Evolutionary conservation across 2,113 vertebrate species (phyloP), one percentile per base, ranked within the genome.

Genomic region (Xyrauchen texanus): DNA sequence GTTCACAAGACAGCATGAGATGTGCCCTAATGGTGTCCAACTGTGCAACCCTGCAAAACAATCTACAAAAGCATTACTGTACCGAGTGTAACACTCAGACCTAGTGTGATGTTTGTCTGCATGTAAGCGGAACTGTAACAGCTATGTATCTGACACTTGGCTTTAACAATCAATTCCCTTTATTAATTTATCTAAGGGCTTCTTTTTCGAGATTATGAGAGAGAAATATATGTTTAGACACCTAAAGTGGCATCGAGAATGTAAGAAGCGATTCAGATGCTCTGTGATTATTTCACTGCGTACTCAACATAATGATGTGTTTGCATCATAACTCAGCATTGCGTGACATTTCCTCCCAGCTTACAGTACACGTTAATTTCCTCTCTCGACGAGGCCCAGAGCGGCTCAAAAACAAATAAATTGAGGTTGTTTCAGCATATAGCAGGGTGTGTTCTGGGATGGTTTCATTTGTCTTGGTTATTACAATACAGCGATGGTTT

Each of bases 261-360:
- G 44, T 49, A 62, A 57, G 78, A 79, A 45, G n/a, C 51, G 21
- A 34, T 34, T 1, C 21, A 34, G 21, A 34, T 34, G 64, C 57
- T 5, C 65, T 61, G 46, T 80, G 79, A 74, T 74, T 66, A 80
- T 74, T 80, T 42, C 13, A 15, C 65, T 51, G 79, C 64, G 42
- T 44, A 75, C 66, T 58, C 70, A 75, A 80, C 66, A 61, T 74
- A 78, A 82, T 78, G 77, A 82, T 82, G 70, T 68, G 76, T 79
- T 61, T 82, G 77, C 61, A 74, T 78, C 66, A 79, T 82, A 79
- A 72, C 64, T 82, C 71, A 55, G 55, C 62, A 76, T 57, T 78
- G 52, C 12, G 46, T 55, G 55, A 58, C 49, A 67, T 51, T 80
- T 60, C 42, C 64, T 75, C n/a, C 63, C 62, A 51, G 55, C 71